phyloP scores from a whole-genome alignment of 2,797 vertebrate species.

The Pelobates cultripes region DNA sequence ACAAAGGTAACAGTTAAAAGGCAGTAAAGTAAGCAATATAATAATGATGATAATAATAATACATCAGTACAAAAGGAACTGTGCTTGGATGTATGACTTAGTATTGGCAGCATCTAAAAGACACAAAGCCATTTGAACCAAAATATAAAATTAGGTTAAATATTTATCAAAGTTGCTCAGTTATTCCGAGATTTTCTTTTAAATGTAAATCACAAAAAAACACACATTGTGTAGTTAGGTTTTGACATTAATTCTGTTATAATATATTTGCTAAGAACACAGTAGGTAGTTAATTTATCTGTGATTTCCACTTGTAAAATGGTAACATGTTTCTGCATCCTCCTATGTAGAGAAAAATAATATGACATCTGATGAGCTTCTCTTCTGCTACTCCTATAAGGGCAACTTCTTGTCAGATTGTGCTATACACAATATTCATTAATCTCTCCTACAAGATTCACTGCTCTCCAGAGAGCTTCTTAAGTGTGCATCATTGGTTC shows the following conservation, averaged over 20 bases:
- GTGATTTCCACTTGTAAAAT: not conserved
- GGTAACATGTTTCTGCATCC: conserved; percentile 62
- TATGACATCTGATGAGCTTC: conserved; percentile 79
- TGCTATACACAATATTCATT: conserved; percentile 81
- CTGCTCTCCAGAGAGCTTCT: conserved; percentile 77
- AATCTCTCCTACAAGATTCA: conserved; percentile 78
- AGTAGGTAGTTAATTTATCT: not conserved
- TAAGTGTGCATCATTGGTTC: conserved; percentile 82
- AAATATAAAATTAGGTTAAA: too few species aligned
- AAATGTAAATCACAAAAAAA: too few species aligned
- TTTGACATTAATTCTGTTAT: not conserved
- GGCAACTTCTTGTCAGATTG: conserved; percentile 76
- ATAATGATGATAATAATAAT: too few species aligned
- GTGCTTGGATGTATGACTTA: too few species aligned
- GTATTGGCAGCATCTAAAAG: too few species aligned
- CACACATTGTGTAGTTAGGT: too few species aligned
- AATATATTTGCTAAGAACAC: not conserved
- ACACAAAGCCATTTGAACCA: too few species aligned
- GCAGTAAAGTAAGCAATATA: too few species aligned
- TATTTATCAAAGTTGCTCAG: too few species aligned
- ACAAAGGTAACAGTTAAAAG: too few species aligned
- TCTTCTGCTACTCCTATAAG: conserved; percentile 73
- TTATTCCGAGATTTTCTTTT: too few species aligned
- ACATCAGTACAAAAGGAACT: too few species aligned
- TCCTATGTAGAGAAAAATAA: conserved; percentile 68